These are phyloP conservation scores for Etheostoma perlongum DNA, from an alignment of 2,797 vertebrate genomes.

Conservation along the genomic window DNA sequence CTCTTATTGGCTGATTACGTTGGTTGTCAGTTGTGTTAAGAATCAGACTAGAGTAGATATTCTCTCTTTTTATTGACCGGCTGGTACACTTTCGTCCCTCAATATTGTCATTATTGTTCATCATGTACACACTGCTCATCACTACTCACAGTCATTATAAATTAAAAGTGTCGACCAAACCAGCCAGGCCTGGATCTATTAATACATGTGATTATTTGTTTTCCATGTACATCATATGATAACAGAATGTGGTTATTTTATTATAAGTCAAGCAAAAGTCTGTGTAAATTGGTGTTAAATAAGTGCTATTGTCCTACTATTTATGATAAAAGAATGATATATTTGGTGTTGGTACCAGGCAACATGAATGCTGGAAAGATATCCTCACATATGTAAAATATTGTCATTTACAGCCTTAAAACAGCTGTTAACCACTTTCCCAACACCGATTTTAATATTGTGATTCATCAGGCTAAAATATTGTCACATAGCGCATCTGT, in stretches of 20 bases:
- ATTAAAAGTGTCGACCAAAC: constrained; percentile 37
- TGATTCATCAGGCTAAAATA: constrained; percentile 28
- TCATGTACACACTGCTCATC: constrained; percentile 15
- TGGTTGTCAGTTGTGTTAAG: constrained; percentile 24
- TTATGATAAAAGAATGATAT: constrained; percentile 49
- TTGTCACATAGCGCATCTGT: constrained; percentile 36
- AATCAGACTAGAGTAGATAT: constrained; percentile 29
- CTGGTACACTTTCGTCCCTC: background rate
- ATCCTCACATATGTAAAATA: constrained; percentile 28
- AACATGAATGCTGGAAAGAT: constrained; percentile 13
- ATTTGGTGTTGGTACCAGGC: constrained; percentile 45
- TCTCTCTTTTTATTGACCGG: constrained; percentile 9
- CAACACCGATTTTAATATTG: constrained; percentile 29
- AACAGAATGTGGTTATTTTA: constrained; percentile 64
- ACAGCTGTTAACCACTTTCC: constrained; percentile 14
- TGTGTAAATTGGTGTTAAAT: constrained; percentile 57
- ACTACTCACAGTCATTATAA: background rate
- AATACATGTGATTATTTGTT: constrained; percentile 35
- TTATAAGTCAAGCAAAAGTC: constrained; percentile 52
- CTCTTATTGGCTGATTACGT: constrained; percentile 23
- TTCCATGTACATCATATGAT: constrained; percentile 48
- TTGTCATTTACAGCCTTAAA: constrained; percentile 50
- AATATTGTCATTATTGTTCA: constrained; percentile 22
- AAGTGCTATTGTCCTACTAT: constrained; percentile 51
- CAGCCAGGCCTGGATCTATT: constrained; percentile 62